Evolutionary conservation across 2,113 vertebrate genomes (phyloP).

Genomic region (Cryptotis parvus): DNA sequence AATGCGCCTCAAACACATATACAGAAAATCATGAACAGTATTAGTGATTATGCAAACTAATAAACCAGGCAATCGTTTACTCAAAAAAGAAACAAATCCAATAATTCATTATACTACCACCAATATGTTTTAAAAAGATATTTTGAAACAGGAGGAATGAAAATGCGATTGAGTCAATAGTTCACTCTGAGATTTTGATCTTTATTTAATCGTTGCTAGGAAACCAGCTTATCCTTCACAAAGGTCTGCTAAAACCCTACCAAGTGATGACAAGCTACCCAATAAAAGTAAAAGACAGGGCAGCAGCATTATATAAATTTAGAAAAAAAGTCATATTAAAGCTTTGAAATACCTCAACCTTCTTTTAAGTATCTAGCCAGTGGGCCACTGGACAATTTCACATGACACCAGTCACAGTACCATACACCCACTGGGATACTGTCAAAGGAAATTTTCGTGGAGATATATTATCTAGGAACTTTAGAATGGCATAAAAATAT

Average conservation of each 20-base stretch:
- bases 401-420: not conserved
- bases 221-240: conserved; percentile 56
- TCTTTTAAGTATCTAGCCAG: not conserved
- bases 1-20: not conserved
- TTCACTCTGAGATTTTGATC: conserved; percentile 16
- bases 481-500: conserved; percentile 23
- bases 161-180: conserved; percentile 23
- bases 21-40: not conserved
- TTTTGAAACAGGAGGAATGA: not conserved
- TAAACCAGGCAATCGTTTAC: conserved; percentile 42
- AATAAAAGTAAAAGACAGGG: conserved; percentile 32
- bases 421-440: not conserved
- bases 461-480: conserved; percentile 38
- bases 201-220: conserved; percentile 45
- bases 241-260: conserved; percentile 16
- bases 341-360: conserved; percentile 14
- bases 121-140: not conserved
- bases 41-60: conserved; percentile 39
- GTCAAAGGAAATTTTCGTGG: not conserved
- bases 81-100: conserved; percentile 7
- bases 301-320: not conserved
- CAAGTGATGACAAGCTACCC: conserved; percentile 42
- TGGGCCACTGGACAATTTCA: not conserved
- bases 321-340: conserved; percentile 25
- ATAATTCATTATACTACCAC: conserved; percentile 22